Percentiles rank a stretch among this genome's conserved stretches.
These are phyloP conservation scores for Haliclystus octoradiatus DNA, from an alignment of 30 jellyfish, hydroid and myxozoan genomes.

Conservation along the genomic window DNA sequence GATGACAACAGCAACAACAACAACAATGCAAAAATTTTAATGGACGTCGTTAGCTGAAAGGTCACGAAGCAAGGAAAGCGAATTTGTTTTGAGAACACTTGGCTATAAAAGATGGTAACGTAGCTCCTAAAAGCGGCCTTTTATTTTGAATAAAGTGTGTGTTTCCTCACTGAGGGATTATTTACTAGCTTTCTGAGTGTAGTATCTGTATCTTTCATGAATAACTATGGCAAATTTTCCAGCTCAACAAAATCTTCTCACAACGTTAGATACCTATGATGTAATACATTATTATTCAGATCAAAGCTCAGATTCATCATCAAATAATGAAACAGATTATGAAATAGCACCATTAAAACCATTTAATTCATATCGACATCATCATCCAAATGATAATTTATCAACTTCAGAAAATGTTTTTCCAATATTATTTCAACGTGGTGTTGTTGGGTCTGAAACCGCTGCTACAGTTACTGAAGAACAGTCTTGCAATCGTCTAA, in stretches of 20 bases:
- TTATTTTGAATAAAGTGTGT: too few species aligned
- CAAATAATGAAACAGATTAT: background rate
- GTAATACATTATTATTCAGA: background rate
- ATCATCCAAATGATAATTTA: slow-evolving; percentile 28
- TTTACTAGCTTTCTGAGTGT: too few species aligned
- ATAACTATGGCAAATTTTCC: too few species aligned
- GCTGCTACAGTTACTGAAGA: slow-evolving; percentile 18
- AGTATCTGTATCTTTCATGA: too few species aligned
- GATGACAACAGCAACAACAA: too few species aligned
- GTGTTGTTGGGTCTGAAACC: slow-evolving; percentile 36
- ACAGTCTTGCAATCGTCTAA: slow-evolving; percentile 11
- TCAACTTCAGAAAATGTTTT: slow-evolving; percentile 72
- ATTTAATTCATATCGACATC: background rate
- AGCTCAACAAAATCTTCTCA: background rate
- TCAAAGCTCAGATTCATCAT: background rate
- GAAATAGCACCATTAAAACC: background rate
- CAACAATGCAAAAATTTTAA: too few species aligned
- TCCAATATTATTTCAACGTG: slow-evolving; percentile 71
- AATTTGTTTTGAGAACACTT: too few species aligned
- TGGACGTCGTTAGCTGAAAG: too few species aligned
- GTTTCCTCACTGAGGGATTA: too few species aligned
- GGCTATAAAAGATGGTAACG: too few species aligned
- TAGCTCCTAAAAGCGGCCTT: too few species aligned
- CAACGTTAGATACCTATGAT: background rate
- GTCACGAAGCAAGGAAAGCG: too few species aligned